A percentile compares a stretch with the other conserved stretches of the same genome.
Conservation (phyloP, 2,113 vertebrate genomes). For the Mastomys coucha region DNA sequence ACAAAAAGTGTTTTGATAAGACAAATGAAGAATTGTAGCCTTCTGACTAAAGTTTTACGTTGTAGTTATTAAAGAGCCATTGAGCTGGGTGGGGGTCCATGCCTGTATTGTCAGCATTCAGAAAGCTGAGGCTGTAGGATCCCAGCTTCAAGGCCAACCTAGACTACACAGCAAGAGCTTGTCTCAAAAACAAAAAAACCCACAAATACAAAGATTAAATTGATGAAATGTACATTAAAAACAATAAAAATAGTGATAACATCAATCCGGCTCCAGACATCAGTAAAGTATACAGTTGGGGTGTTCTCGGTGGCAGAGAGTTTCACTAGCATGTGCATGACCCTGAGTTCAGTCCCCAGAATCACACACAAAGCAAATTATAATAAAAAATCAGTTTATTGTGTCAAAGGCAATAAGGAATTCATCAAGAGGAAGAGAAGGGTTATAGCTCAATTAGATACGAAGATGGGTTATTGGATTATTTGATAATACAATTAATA, state of each 20-base stretch:
- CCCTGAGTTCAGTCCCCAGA: not conserved
- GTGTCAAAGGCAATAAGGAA: constrained; percentile 17
- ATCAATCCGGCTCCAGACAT: not conserved
- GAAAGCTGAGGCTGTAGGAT: not conserved
- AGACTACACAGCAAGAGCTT: too few species aligned
- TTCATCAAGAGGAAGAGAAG: constrained; percentile 41
- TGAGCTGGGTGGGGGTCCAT: not conserved
- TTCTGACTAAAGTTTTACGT: constrained; percentile 43
- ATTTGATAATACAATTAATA: constrained; percentile 43
- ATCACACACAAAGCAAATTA: not conserved
- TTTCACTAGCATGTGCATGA: not conserved
- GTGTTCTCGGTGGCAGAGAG: not conserved
- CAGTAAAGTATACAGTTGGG: not conserved
- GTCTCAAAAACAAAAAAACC: not conserved
- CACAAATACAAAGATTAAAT: not conserved
- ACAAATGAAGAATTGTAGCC: not conserved
- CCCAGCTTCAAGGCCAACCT: not conserved
- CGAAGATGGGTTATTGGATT: not conserved
- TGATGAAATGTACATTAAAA: constrained; percentile 42
- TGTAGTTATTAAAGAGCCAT: constrained; percentile 24
- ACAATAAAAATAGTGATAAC: constrained; percentile 52
- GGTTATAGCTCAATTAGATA: constrained; percentile 1
- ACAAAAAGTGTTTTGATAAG: constrained; percentile 43
- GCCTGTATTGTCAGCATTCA: not conserved
- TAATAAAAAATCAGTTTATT: constrained; percentile 1